Evolutionary conservation across 2,113 vertebrate species (phyloP), one percentile per base, ranked within the genome.

Genomic region (Myrmecobius fasciatus): DNA sequence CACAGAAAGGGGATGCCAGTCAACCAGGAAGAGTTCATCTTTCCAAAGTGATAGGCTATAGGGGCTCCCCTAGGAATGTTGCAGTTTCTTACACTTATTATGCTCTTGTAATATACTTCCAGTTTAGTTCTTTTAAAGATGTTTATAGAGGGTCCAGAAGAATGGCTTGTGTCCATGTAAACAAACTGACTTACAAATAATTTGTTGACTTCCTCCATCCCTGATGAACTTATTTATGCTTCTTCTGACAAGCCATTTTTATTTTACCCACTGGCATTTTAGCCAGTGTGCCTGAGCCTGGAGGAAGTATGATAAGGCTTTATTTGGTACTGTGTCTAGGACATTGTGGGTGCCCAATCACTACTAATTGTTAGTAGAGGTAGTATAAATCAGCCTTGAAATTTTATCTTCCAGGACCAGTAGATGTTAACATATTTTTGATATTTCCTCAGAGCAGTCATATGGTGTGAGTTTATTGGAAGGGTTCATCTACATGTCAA

Each of bases 141-240:
- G n/a, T 54, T 89, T 4, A 26, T n/a, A 52, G 60, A 93, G 43
- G 31, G 48, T 51, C 54, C 88, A 47, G 54, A 53, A 91, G 89
- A 94, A 90, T 92, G 60, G 25, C 94, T 51, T 51, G 49, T 75
- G 36, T 94, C 89, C 96, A 49, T n/a, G 20, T 94, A 95, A 97
- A 93, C 91, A 96, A 91, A 91, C 12, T 36, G 48, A 94, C 92
- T 26, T 43, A 91, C 89, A 89, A 91, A 54, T 91, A 54, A 93
- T 3, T 10, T 54, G 20, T 36, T 11, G 88, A 6, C 31, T 46
- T 24, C 52, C 92, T 93, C 31, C 83, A 53, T 26, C 9, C 28
- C 48, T 91, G 90, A 90, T 48, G 47, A 90, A 90, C 94, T 54
- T 52, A 75, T 94, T 95, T 91, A 94, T 46, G 89, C 8, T 11